These are phyloP conservation scores for Cololabis saira DNA, from an alignment of 2,113 vertebrate species.

Conservation along the genomic window DNA sequence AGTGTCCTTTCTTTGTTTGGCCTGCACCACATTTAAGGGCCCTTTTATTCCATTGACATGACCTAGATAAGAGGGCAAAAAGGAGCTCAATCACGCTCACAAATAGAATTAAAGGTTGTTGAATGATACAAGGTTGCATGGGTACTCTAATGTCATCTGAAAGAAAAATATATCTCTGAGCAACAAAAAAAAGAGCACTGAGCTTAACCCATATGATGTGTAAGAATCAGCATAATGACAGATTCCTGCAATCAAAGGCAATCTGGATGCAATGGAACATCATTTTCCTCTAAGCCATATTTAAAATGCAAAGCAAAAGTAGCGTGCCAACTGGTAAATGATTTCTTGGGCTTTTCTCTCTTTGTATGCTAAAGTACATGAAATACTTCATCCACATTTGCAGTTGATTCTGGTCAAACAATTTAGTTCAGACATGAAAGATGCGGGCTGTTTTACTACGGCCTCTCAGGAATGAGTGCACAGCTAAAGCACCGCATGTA, in stretches of 20 bases:
- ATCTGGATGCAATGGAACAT: slow-evolving; percentile 18
- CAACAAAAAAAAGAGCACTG: neutral
- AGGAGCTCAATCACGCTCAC: slow-evolving; percentile 21
- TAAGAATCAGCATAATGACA: slow-evolving; percentile 32
- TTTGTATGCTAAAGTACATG: slow-evolving; percentile 4
- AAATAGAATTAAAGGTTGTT: slow-evolving; percentile 54
- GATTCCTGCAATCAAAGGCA: slow-evolving; percentile 22
- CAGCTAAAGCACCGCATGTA: neutral
- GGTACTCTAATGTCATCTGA: slow-evolving; percentile 17
- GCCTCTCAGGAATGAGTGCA: neutral
- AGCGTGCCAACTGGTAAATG: slow-evolving; percentile 26
- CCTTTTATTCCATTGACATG: slow-evolving; percentile 61
- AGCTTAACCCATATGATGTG: slow-evolving; percentile 4
- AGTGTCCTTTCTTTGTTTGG: slow-evolving; percentile 55
- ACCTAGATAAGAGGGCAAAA: slow-evolving; percentile 48
- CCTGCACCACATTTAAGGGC: slow-evolving; percentile 42
- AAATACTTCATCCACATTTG: neutral
- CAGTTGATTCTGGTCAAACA: neutral
- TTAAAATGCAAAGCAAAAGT: slow-evolving; percentile 38
- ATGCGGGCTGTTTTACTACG: neutral
- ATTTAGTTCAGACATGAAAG: slow-evolving; percentile 11
- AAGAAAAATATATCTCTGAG: slow-evolving; percentile 1
- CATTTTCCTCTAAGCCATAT: slow-evolving; percentile 6
- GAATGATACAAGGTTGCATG: slow-evolving; percentile 42
- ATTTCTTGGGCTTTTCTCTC: slow-evolving; percentile 18